Conservation (phyloP, 1,140 invertebrate species). For the Hyposmocoma kahamanoa region DNA sequence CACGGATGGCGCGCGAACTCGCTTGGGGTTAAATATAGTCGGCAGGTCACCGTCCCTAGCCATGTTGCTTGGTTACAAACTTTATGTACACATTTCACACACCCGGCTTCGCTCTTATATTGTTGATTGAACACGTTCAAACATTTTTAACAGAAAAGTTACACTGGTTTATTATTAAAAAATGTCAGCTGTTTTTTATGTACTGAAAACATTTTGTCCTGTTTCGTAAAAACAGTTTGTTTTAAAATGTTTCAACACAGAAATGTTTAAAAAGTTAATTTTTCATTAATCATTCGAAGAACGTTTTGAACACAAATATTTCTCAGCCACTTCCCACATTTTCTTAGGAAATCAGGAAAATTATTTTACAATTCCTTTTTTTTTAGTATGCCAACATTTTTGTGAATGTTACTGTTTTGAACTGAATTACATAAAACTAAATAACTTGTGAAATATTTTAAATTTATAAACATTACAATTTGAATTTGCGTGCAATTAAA, state of each 20-base stretch:
- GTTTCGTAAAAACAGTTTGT: neutral
- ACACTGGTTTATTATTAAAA: no score
- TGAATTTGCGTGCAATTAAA: no score
- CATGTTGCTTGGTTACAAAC: slow-evolving; percentile 30
- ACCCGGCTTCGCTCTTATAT: no score
- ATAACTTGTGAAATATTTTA: no score
- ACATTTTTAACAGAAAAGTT: no score
- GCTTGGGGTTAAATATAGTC: slow-evolving; percentile 83
- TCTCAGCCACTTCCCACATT: neutral
- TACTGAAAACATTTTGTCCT: slow-evolving; percentile 2
- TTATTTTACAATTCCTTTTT: neutral
- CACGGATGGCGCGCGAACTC: slow-evolving; percentile 81
- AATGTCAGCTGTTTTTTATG: slow-evolving; percentile 14
- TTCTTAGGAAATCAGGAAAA: neutral
- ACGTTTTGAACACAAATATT: neutral
- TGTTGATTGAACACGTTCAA: no score
- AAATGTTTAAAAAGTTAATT: neutral
- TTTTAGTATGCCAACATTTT: neutral
- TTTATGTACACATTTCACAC: neutral
- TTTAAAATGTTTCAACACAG: neutral
- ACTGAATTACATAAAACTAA: no score
- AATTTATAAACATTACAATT: no score
- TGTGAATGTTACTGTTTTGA: neutral
- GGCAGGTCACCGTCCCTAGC: slow-evolving; percentile 80
- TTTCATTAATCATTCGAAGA: neutral